Evolutionary conservation across 1,140 invertebrate genomes (phyloP).

Genomic region (Drosophila takahashii): DNA sequence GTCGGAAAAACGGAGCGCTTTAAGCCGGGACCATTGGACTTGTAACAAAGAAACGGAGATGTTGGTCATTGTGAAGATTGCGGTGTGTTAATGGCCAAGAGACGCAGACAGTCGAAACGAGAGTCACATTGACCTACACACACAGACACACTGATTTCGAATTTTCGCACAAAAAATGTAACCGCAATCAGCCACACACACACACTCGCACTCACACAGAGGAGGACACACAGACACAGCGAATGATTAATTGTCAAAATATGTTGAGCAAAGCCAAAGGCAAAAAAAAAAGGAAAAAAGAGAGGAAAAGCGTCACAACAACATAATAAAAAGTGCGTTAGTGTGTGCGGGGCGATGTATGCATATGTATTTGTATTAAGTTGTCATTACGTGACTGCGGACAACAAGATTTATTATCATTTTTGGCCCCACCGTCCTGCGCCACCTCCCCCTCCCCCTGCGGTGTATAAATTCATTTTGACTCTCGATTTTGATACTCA

Average conservation of each 20-base stretch:
- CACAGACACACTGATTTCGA: slow-evolving; percentile 52
- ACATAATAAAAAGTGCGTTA: slow-evolving; percentile 78
- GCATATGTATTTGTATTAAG: slow-evolving; percentile 84
- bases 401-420: slow-evolving; percentile 84
- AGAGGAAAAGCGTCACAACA: slow-evolving; percentile 50
- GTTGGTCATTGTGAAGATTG: slow-evolving; percentile 45
- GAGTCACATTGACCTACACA: slow-evolving; percentile 79
- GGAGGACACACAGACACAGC: slow-evolving; percentile 31
- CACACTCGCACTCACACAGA: slow-evolving; percentile 9
- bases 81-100: slow-evolving; percentile 60
- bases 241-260: slow-evolving; percentile 84
- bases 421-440: slow-evolving; percentile 16
- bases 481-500: slow-evolving; percentile 70
- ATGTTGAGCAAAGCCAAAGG: slow-evolving; percentile 66
- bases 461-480: slow-evolving; percentile 59
- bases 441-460: background rate
- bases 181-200: slow-evolving; percentile 29
- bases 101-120: slow-evolving; percentile 34
- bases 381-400: slow-evolving; percentile 84
- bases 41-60: slow-evolving; percentile 41
- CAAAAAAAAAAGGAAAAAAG: slow-evolving; percentile 4
- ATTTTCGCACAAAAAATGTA: slow-evolving; percentile 33
- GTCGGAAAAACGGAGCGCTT: slow-evolving; percentile 12
- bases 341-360: slow-evolving; percentile 56
- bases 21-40: slow-evolving; percentile 53